Conservation (phyloP, 2,888 invertebrate genomes). For the Xiphydria camelus region DNA sequence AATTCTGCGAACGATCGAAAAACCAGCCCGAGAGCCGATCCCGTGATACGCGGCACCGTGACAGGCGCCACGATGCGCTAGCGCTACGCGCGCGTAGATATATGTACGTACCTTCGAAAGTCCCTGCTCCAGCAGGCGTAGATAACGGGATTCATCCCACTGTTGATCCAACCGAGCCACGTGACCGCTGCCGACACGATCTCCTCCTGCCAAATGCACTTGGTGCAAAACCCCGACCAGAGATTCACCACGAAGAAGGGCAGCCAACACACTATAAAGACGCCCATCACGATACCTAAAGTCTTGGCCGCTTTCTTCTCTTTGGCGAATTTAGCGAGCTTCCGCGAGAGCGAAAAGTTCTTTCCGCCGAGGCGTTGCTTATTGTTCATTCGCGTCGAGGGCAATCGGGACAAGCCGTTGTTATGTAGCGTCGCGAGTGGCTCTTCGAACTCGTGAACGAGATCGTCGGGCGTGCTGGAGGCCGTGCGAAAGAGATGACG, state of each 20-base stretch:
- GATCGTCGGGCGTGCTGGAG: conserved; percentile 50
- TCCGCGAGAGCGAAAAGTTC: conserved; percentile 90
- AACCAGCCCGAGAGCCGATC: too few species aligned
- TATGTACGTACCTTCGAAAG: conserved; percentile 77
- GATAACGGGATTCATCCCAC: conserved; percentile 96
- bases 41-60: conserved; percentile 1
- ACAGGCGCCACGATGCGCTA: conserved; percentile 20
- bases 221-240: conserved; percentile 84
- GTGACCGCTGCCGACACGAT: conserved; percentile 86
- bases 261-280: conserved; percentile 95
- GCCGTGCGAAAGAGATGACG: conserved; percentile 51
- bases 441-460: conserved; percentile 66
- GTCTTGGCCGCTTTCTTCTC: conserved; percentile 98
- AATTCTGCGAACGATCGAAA: too few species aligned
- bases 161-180: conserved; percentile 95
- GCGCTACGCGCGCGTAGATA: too few species aligned
- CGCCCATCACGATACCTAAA: conserved; percentile 94
- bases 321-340: conserved; percentile 93
- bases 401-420: conserved; percentile 73
- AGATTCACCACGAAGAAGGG: conserved; percentile 96
- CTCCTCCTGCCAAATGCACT: conserved; percentile 86
- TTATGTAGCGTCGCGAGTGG: conserved; percentile 77
- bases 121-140: conserved; percentile 99
- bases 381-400: conserved; percentile 69
- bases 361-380: conserved; percentile 73